These are phyloP conservation scores for Microcebus murinus DNA, from an alignment of 2,113 vertebrate species.

Conservation along the genomic window DNA sequence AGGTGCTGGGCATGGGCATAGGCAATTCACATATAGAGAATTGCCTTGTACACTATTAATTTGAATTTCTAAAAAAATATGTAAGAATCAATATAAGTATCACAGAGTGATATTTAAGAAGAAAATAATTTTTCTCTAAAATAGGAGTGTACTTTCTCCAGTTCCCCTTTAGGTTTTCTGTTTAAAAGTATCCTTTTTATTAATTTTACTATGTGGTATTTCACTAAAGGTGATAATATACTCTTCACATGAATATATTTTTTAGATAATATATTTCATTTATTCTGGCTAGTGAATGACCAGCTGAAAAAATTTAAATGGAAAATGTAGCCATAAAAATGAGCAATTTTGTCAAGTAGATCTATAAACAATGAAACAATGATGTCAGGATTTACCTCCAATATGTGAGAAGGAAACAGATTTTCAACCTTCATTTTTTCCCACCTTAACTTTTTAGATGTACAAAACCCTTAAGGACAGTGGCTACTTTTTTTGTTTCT, in stretches of 20 bases:
- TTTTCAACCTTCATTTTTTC: neutral
- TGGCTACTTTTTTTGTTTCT: neutral
- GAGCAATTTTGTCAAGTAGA: neutral
- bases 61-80: neutral
- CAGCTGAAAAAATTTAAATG: neutral
- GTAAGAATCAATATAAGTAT: neutral
- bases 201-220: neutral
- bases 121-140: neutral
- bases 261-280: neutral
- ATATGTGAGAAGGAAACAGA: neutral
- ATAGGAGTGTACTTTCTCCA: neutral
- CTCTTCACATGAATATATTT: neutral
- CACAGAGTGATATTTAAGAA: neutral
- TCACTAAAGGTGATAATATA: neutral
- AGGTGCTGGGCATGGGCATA: accelerated
- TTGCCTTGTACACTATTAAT: neutral
- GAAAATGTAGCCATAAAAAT: neutral
- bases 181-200: neutral
- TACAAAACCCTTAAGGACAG: neutral
- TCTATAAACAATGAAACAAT: neutral
- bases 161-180: neutral
- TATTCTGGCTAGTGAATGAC: neutral
- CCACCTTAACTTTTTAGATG: neutral
- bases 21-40: neutral
- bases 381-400: neutral